phyloP scores from a whole-genome alignment of 1,140 invertebrate genomes.

The Saccostrea glomerata region DNA sequence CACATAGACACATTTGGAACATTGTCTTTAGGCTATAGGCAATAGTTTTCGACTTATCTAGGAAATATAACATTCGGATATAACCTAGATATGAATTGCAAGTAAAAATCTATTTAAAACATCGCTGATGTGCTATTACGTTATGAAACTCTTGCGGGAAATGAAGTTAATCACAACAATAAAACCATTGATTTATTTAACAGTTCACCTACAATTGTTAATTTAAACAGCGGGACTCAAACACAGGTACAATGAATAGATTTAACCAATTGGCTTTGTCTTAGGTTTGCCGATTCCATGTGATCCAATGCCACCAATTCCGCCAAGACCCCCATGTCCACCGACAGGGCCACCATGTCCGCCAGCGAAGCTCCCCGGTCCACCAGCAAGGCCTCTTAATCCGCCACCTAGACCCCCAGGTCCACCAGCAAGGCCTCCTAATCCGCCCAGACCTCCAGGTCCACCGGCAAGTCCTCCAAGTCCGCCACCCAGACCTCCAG shows the following conservation, averaged over 20 bases:
- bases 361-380: background rate
- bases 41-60: too few relatives aligned
- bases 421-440: background rate
- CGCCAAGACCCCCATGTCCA: background rate
- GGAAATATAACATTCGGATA: too few relatives aligned
- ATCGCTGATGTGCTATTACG: too few relatives aligned
- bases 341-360: background rate
- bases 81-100: too few relatives aligned
- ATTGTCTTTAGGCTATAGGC: too few relatives aligned
- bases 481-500: background rate
- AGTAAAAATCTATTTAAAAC: too few relatives aligned
- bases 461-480: background rate
- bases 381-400: background rate
- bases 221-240: background rate
- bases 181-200: too few relatives aligned
- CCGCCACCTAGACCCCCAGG: background rate
- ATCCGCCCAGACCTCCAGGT: background rate
- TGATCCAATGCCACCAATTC: background rate
- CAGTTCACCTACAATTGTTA: too few relatives aligned
- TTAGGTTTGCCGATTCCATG: background rate
- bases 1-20: too few relatives aligned
- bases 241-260: background rate
- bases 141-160: too few relatives aligned
- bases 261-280: background rate
- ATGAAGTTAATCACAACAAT: too few relatives aligned